Conservation (phyloP, 1,140 invertebrate genomes). For the Drosophila funebris region DNA sequence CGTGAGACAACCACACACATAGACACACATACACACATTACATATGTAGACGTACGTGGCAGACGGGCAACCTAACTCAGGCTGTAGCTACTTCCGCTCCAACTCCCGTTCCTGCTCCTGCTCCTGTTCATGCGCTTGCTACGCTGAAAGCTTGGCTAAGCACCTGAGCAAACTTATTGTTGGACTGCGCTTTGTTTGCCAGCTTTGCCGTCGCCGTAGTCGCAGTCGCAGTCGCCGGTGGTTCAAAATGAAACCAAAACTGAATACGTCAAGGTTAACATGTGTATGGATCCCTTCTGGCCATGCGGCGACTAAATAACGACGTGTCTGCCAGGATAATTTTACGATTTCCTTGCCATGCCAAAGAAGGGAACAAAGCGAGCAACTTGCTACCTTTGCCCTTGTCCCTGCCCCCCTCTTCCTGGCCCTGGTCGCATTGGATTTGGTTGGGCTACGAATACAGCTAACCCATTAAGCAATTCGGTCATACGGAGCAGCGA, state of each 20-base stretch:
- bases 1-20: conserved; percentile 11
- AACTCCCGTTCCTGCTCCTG: conserved; percentile 5
- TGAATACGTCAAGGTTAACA: conserved; percentile 75
- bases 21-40: not conserved
- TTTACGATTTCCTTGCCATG: conserved; percentile 82
- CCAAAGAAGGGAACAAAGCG: conserved; percentile 22
- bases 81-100: conserved; percentile 60
- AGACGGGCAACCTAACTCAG: conserved; percentile 35
- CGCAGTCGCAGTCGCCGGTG: conserved; percentile 25
- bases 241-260: conserved; percentile 42
- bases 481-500: conserved; percentile 36
- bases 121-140: conserved; percentile 1
- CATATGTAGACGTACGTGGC: not conserved
- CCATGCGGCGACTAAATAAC: conserved; percentile 63
- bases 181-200: conserved; percentile 74
- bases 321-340: conserved; percentile 83
- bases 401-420: not conserved
- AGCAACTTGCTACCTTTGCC: not conserved
- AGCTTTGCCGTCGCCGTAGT: not conserved
- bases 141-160: conserved; percentile 76
- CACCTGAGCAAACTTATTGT: conserved; percentile 82
- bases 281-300: conserved; percentile 12
- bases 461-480: conserved; percentile 66
- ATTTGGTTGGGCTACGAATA: not conserved
- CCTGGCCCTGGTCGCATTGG: not conserved